A percentile compares a stretch with the other conserved stretches of the same genome.
Conservation (phyloP, 2,888 invertebrate species). For the Aproaerema taeniolella region DNA sequence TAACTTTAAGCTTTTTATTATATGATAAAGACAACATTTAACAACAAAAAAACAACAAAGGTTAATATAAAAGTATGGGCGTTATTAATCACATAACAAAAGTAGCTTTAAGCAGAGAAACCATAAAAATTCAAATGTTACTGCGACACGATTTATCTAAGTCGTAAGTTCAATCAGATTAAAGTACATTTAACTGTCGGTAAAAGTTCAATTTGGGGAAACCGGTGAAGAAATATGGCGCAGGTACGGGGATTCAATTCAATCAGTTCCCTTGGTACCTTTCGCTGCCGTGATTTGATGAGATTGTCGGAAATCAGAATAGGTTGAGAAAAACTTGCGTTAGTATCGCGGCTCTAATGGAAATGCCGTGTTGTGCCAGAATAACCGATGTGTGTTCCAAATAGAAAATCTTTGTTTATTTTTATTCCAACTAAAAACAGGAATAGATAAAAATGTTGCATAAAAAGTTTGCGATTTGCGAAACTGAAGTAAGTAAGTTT, state of each 20-base stretch:
- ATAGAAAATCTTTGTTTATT: conserved; percentile 14
- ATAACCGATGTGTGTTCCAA: conserved; percentile 18
- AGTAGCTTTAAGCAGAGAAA: conserved; percentile 10
- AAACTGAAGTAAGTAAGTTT: too few relatives aligned
- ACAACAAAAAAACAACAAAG: too few relatives aligned
- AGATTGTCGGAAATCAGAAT: conserved; percentile 72
- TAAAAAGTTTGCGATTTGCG: background rate
- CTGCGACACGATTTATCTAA: conserved; percentile 52
- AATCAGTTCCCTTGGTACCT: conserved; percentile 69
- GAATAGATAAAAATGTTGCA: background rate
- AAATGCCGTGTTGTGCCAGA: conserved; percentile 42
- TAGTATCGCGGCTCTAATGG: conserved; percentile 46
- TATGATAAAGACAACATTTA: too few relatives aligned
- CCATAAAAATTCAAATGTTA: conserved; percentile 29
- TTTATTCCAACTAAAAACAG: too few relatives aligned
- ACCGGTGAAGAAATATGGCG: conserved; percentile 68
- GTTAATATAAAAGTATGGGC: too few relatives aligned
- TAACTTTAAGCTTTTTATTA: too few relatives aligned
- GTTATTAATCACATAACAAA: too few relatives aligned
- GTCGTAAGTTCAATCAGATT: conserved; percentile 72
- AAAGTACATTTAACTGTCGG: conserved; percentile 72
- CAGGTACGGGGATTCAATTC: conserved; percentile 69
- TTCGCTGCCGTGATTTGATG: conserved; percentile 65
- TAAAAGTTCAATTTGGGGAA: conserved; percentile 70
- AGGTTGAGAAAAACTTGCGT: conserved; percentile 50